Percentiles rank a stretch among this genome's conserved stretches.
These are phyloP conservation scores for Seladonia tumulorum DNA, from an alignment of 2,888 invertebrate genomes.

Conservation along the genomic window DNA sequence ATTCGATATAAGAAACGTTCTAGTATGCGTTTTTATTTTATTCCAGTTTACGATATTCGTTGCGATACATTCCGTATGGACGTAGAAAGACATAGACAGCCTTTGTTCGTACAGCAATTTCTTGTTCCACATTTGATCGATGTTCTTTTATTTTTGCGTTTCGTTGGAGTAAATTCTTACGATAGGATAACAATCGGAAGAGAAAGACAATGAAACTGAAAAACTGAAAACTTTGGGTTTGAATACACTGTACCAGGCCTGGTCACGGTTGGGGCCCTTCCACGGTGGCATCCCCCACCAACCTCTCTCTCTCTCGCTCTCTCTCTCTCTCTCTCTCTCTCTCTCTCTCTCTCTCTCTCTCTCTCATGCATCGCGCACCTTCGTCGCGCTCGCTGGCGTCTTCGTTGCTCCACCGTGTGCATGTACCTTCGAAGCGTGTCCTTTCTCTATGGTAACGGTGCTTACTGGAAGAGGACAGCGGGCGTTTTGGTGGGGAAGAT, in stretches of 20 bases:
- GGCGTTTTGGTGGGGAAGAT: too few species aligned
- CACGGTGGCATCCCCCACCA: too few species aligned
- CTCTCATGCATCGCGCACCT: too few species aligned
- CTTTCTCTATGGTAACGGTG: too few species aligned
- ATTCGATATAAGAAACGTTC: slow-evolving; percentile 2
- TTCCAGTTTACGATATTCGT: not conserved
- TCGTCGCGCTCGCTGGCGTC: too few species aligned
- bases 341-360: too few species aligned
- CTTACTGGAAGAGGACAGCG: too few species aligned
- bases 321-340: too few species aligned
- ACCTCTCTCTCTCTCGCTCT: too few species aligned
- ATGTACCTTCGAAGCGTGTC: too few species aligned
- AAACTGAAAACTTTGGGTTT: not conserved
- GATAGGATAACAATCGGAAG: not conserved
- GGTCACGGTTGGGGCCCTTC: too few species aligned
- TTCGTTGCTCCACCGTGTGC: too few species aligned
- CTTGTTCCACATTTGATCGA: not conserved
- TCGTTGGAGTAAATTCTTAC: not conserved
- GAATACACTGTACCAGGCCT: not conserved
- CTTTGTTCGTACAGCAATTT: not conserved
- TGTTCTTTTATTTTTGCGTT: not conserved
- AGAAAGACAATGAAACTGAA: not conserved
- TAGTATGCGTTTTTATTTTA: slow-evolving; percentile 1
- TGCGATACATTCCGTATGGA: not conserved
- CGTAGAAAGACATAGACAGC: not conserved